Evolutionary conservation across 1,140 invertebrate genomes (phyloP), one percentile per base, ranked within the genome.

Genomic region (Rhyzopertha dominica): DNA sequence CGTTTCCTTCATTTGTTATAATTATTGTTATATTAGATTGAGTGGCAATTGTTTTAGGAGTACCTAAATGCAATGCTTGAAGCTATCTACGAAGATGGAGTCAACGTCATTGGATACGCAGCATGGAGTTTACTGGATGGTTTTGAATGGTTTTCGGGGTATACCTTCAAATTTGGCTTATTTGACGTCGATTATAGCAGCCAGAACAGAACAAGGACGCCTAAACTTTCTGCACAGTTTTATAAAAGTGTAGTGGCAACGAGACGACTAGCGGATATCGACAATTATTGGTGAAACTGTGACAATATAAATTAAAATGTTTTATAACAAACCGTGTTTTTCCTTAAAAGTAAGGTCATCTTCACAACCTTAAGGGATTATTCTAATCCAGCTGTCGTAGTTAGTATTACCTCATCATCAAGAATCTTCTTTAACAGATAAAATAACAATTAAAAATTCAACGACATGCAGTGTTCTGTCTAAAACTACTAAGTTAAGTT

Each of bases 121-220:
- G 69, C 77, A 28, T 90, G 87, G 85, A 82, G 79, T 47, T 60
- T 90, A 0, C 67, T 89, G 50, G 87, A 90, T 47, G 89, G 87
- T 63, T 87, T 87, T 60, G 86, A 90, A 66, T 90, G 86, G 85
- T 62, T 63, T 1, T 59, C 54, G n/a, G 81, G 81, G 31, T 82
- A 75, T 48, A 70, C 63, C 80, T 84, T 70, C 45, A 70, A 62
- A 32, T 79, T 79, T 64, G 78, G 77, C 9, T 47, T 80, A 2
- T 68, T 74, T 53, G 62, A 70, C 28, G 76, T 80, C 3, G 69
- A 81, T 57, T 80, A 80, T 48, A 66, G 57, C 16, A 67, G 75
- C 54, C 66, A 70, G 1, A 46, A 67, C 0, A 61, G 71, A 47
- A 64, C 65, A 17, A 62, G 76, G 47, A 71, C 63, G 16, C 65